Conservation (phyloP, 2,888 invertebrate species). For the Epinotia ramella region DNA sequence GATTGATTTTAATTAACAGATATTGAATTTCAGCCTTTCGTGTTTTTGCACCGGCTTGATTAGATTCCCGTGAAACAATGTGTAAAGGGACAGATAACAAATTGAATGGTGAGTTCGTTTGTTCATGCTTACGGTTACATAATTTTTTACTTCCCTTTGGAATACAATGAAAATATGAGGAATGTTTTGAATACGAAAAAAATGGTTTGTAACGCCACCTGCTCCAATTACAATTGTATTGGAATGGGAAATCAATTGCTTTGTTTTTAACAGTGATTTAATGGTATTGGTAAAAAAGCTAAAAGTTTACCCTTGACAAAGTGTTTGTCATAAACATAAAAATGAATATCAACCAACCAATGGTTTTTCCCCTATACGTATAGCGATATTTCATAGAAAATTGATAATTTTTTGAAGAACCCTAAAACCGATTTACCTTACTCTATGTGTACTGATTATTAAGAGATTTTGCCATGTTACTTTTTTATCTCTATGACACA, state of each 20-base stretch:
- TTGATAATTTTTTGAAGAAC: not conserved
- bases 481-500: too few species aligned
- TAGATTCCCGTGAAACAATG: slow-evolving; percentile 78
- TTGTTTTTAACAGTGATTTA: not conserved
- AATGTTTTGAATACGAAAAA: slow-evolving; percentile 27
- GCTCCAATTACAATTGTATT: slow-evolving; percentile 11
- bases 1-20: slow-evolving; percentile 81
- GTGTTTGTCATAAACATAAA: too few species aligned
- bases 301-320: too few species aligned
- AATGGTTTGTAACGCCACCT: slow-evolving; percentile 8
- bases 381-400: too few species aligned
- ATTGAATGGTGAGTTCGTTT: slow-evolving; percentile 72
- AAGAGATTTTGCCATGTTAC: too few species aligned
- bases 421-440: not conserved
- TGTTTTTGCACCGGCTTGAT: slow-evolving; percentile 73
- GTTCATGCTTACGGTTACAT: slow-evolving; percentile 60
- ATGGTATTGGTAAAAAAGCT: too few species aligned
- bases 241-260: slow-evolving; percentile 18
- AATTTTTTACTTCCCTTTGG: slow-evolving; percentile 56
- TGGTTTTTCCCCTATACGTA: too few species aligned
- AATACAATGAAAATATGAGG: slow-evolving; percentile 45
- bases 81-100: slow-evolving; percentile 76
- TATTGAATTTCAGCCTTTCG: slow-evolving; percentile 72
- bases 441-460: not conserved
- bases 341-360: too few species aligned